Evolutionary conservation across 1,140 invertebrate species (phyloP).

Genomic region (Drosophila dunni): DNA sequence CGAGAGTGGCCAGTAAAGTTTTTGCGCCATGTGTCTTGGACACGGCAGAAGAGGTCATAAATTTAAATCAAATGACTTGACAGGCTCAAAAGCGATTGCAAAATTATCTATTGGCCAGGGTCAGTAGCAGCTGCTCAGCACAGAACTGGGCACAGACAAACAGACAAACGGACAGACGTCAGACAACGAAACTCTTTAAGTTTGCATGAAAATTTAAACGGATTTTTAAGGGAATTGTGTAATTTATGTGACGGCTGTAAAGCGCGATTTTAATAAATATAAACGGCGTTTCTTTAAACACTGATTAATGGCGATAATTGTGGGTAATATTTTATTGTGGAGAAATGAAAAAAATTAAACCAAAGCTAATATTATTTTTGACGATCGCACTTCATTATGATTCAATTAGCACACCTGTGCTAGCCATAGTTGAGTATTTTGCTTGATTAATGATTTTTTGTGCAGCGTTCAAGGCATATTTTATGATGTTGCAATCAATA

Average conservation of each 20-base stretch:
- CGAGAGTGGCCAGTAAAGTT: constrained; percentile 24
- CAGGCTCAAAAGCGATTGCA: constrained; percentile 59
- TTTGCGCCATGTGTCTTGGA: constrained; percentile 58
- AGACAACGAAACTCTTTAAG: constrained; percentile 13
- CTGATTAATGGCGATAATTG: constrained; percentile 29
- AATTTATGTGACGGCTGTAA: constrained; percentile 5
- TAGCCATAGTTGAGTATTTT: constrained; percentile 38
- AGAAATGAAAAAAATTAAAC: constrained; percentile 36
- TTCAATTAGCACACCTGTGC: constrained; percentile 63
- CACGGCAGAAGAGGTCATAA: constrained; percentile 63
- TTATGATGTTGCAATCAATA: constrained; percentile 53
- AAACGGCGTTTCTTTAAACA: constrained; percentile 12
- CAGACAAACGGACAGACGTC: background rate
- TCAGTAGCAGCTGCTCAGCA: constrained; percentile 41
- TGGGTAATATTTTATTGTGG: constrained; percentile 5
- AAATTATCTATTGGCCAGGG: constrained; percentile 59
- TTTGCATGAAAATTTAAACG: constrained; percentile 4
- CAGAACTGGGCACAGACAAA: constrained; percentile 5
- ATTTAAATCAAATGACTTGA: constrained; percentile 74
- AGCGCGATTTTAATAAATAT: constrained; percentile 57
- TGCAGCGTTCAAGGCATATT: constrained; percentile 1
- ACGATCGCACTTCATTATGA: constrained; percentile 66
- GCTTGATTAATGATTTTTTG: constrained; percentile 64
- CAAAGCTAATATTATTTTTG: constrained; percentile 23
- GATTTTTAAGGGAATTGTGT: constrained; percentile 8